Percentiles rank a stretch among this genome's conserved stretches.
Conservation (phyloP, 2,113 vertebrate genomes). For the Macroglossus sobrinus region DNA sequence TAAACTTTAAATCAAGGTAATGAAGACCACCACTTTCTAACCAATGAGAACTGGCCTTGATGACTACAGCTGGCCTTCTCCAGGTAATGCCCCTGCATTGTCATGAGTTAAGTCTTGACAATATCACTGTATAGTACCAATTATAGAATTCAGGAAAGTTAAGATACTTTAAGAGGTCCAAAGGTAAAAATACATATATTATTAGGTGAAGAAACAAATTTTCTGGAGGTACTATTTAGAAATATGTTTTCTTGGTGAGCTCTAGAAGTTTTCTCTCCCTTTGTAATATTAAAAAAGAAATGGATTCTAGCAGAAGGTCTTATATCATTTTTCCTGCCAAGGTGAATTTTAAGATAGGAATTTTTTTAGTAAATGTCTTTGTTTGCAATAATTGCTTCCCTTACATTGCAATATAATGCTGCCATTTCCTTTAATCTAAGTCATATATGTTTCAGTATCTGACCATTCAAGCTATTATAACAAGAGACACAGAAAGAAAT, state of each 20-base stretch:
- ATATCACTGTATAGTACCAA: neutral
- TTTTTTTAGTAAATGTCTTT: slow-evolving; percentile 46
- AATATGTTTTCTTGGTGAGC: neutral
- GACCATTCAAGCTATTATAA: neutral
- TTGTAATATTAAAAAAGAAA: slow-evolving; percentile 42
- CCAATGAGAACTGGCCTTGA: neutral
- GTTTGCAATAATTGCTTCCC: slow-evolving; percentile 44
- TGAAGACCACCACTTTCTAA: neutral
- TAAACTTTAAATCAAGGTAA: neutral
- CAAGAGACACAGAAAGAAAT: slow-evolving; percentile 56
- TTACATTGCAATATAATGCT: neutral
- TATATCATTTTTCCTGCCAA: slow-evolving; percentile 13
- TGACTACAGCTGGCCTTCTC: neutral
- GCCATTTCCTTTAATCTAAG: slow-evolving; percentile 39
- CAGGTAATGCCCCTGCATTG: neutral
- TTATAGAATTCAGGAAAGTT: neutral
- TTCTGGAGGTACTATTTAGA: neutral
- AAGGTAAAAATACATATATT: neutral
- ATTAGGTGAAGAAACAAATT: slow-evolving; percentile 9
- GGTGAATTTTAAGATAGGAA: slow-evolving; percentile 22
- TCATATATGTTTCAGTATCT: slow-evolving; percentile 7
- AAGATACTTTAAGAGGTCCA: neutral
- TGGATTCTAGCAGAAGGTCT: neutral
- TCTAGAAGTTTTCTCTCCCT: neutral
- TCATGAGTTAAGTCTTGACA: neutral